These are phyloP conservation scores for Tiliacea aurago DNA, from an alignment of 2,888 invertebrate species.

Conservation along the genomic window DNA sequence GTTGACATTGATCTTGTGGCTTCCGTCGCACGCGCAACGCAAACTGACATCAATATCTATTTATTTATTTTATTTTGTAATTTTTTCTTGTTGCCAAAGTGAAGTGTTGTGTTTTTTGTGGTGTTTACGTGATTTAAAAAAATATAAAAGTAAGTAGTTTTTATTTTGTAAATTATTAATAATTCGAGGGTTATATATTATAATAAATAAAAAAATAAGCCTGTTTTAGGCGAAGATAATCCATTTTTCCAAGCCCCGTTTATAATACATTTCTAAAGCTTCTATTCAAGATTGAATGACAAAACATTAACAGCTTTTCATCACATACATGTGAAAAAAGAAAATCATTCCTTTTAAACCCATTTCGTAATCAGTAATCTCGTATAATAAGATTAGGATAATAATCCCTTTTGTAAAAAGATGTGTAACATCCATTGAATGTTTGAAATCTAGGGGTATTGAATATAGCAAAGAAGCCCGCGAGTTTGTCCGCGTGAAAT, in stretches of 20 bases:
- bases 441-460: background rate
- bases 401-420: constrained; percentile 15
- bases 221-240: background rate
- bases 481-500: background rate
- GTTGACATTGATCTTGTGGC: constrained; percentile 84
- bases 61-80: constrained; percentile 32
- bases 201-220: background rate
- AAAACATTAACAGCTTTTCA: constrained; percentile 4
- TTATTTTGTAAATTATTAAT: background rate
- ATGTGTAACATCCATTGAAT: background rate
- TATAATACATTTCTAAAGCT: background rate
- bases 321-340: background rate
- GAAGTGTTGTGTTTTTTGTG: constrained; percentile 56
- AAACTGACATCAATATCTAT: constrained; percentile 20
- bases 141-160: constrained; percentile 45
- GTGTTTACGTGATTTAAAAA: constrained; percentile 21
- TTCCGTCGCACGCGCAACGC: constrained; percentile 73
- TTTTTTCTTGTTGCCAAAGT: constrained; percentile 35
- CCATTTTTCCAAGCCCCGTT: background rate
- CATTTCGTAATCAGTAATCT: constrained; percentile 18
- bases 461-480: too few relatives aligned
- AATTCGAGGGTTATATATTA: background rate
- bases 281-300: background rate
- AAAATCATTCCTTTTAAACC: background rate
- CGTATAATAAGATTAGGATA: constrained; percentile 14